Conservation (phyloP, 2,113 vertebrate genomes). For the Irena cyanogastra region DNA sequence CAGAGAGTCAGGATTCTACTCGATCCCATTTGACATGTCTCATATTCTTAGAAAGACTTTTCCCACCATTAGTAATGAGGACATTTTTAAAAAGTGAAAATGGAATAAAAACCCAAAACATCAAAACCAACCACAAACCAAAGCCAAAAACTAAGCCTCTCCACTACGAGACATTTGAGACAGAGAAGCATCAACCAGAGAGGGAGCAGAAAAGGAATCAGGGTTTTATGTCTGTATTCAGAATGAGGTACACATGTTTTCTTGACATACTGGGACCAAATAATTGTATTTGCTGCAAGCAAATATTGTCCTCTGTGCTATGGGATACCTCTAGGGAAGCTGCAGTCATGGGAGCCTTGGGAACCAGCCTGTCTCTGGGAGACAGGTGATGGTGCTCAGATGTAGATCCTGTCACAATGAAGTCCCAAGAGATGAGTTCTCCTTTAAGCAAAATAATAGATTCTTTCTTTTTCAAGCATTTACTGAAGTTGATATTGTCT, state of each 20-base stretch:
- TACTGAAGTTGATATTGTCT: background rate
- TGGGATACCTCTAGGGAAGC: background rate
- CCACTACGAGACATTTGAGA: background rate
- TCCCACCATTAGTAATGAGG: background rate
- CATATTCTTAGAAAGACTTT: background rate
- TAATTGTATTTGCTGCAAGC: background rate
- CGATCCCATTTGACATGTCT: background rate
- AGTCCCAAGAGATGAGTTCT: background rate
- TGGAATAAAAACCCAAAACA: background rate
- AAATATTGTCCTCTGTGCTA: background rate
- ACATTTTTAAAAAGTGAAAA: background rate
- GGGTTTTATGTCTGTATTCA: background rate
- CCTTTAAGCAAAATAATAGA: background rate
- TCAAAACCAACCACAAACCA: background rate
- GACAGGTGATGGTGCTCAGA: background rate
- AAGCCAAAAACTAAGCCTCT: background rate
- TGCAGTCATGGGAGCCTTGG: background rate
- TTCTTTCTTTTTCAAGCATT: background rate
- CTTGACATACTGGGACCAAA: background rate
- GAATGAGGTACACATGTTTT: background rate
- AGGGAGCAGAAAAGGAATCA: background rate
- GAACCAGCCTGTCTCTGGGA: background rate
- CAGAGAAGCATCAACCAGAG: background rate
- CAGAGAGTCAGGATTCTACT: background rate
- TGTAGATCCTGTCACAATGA: background rate